These are phyloP conservation scores for Montipora cactus DNA, from an alignment of 64 coral and sea anemone genomes.

Conservation along the genomic window DNA sequence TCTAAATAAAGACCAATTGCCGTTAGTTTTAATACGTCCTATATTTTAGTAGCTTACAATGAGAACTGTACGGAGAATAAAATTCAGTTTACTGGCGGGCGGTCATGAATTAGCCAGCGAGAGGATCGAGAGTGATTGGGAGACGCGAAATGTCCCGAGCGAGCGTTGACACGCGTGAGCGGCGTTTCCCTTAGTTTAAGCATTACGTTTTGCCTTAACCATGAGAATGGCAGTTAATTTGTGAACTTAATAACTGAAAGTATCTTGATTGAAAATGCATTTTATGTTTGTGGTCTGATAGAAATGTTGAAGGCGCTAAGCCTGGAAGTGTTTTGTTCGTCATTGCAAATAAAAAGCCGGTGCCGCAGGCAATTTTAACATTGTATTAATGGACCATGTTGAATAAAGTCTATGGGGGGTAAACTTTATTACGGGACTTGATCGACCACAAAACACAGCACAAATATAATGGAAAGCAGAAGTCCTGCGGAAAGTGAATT, in stretches of 20 bases:
- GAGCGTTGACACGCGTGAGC: too few species aligned
- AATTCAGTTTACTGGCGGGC: background rate
- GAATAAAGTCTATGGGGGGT: background rate
- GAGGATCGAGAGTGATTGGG: too few species aligned
- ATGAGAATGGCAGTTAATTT: conserved; percentile 1
- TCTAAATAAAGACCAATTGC: background rate
- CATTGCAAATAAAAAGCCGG: too few species aligned
- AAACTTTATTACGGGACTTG: background rate
- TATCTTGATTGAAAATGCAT: background rate
- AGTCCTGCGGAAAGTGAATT: background rate
- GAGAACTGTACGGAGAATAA: background rate
- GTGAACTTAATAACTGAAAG: background rate
- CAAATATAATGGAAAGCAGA: too few species aligned
- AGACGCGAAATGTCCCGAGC: too few species aligned
- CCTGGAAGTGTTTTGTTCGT: too few species aligned
- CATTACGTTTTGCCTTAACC: background rate
- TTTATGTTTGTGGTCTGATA: background rate
- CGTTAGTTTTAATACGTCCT: background rate
- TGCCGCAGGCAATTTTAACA: background rate
- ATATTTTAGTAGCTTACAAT: background rate
- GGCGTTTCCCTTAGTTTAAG: too few species aligned
- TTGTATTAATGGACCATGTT: background rate
- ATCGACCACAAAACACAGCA: too few species aligned
- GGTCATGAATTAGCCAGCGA: too few species aligned
- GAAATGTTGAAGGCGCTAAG: too few species aligned